A percentile compares a stretch with the other conserved stretches of the same genome.
These are phyloP conservation scores for Anseranas semipalmata DNA, from an alignment of 2,113 vertebrate species.

Conservation along the genomic window DNA sequence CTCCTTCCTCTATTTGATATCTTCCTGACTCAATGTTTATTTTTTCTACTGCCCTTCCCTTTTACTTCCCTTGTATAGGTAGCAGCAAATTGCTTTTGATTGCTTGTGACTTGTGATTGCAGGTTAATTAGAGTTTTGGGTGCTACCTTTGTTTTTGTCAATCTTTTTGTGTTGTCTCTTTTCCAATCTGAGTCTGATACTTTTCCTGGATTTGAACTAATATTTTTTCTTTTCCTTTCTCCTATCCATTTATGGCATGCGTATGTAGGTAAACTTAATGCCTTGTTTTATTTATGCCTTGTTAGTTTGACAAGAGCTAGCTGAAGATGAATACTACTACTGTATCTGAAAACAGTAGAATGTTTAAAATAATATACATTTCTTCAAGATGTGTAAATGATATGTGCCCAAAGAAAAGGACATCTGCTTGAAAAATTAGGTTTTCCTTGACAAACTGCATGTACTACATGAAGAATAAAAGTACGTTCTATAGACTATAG, in stretches of 20 bases:
- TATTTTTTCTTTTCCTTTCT: background rate
- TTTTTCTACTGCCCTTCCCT: background rate
- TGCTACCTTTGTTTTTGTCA: background rate
- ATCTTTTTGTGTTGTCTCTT: background rate
- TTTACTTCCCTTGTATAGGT: background rate
- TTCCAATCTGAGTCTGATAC: background rate
- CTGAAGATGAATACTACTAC: background rate
- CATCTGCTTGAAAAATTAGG: background rate
- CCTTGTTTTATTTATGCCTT: background rate
- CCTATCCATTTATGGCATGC: background rate
- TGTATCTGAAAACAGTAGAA: background rate
- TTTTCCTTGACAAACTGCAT: background rate
- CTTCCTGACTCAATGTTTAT: background rate
- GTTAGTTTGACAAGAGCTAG: background rate
- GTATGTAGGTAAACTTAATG: background rate
- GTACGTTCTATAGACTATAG: background rate
- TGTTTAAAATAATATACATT: background rate
- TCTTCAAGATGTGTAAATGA: background rate
- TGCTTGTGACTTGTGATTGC: background rate
- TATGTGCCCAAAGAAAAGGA: background rate
- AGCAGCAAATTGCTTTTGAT: background rate
- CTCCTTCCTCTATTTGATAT: background rate
- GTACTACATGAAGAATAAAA: background rate
- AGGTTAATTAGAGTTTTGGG: background rate
- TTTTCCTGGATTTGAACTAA: background rate